Base-by-base conservation (phyloP, 2,113 vertebrate genomes). In the Marmota flaviventris region DNA sequence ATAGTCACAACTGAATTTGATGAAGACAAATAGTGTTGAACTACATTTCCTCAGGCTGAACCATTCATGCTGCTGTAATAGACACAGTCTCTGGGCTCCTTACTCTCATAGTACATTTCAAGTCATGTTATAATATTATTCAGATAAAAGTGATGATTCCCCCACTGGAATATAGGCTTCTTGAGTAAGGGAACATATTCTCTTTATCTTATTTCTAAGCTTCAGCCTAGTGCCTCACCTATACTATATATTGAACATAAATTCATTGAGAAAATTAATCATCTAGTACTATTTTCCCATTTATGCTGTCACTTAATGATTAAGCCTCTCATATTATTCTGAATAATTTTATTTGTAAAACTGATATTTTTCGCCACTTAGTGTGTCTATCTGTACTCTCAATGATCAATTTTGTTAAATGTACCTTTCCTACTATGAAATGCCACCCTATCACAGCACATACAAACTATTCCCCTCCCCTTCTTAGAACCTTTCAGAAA, bases 341-440 rank as follows among this genome's bases (percentile, higher is more conserved):
- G 32, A 93, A 84, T 94, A 85, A 78, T 82, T 84, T 90, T 84
- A 53, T 75, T 81, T 29, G 56, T 81, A 53, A 70, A 82, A 25
- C 8, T 70, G 32, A 63, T 24, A 16, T 45, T 85, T 88, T 89
- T 69, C 67, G 53, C 10, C 34, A 51, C 8, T 73, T 48, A 72
- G 0, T 63, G 14, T 39, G 6, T 12, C 45, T n/a, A 11, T 56
- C 24, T 89, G 0, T 84, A 87, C 34, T 16, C 2, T 42, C 48
- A 83, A 87, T 42, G 0, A n/a, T 39, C 24, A 82, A 32, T 91
- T 93, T 75, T 81, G 18, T 70, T 70, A 85, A 93, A n/a, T n/a
- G 25, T 69, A 25, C 11, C 4, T 37, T 63, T 91, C 24, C 34
- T 11, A 61, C n/a, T 51, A 53, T 86, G 77, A 90, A 83, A 67